These are phyloP conservation scores for Drosophila testacea DNA, from an alignment of 2,888 invertebrate genomes.

Conservation along the genomic window DNA sequence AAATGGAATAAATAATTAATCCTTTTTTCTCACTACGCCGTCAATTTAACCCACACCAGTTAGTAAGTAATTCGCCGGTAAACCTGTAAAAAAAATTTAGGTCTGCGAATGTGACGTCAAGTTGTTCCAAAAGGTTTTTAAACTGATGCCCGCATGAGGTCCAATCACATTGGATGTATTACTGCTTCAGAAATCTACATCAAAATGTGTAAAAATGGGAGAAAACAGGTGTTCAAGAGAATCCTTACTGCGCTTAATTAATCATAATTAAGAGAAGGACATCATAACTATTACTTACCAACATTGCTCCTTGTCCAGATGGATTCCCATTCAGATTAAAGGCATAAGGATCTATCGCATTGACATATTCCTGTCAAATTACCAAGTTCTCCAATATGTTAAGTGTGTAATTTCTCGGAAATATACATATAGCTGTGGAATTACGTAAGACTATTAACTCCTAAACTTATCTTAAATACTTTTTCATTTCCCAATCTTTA, in stretches of 20 bases:
- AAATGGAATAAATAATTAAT: too few relatives aligned
- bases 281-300: too few relatives aligned
- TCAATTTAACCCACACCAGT: too few relatives aligned
- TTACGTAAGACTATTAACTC: not conserved
- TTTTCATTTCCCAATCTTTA: too few relatives aligned
- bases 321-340: constrained; percentile 56
- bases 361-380: constrained; percentile 88
- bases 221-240: too few relatives aligned
- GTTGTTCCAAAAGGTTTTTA: constrained; percentile 90
- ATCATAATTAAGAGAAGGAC: too few relatives aligned
- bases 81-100: constrained; percentile 65
- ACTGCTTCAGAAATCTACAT: too few relatives aligned
- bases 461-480: not conserved
- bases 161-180: constrained; percentile 87
- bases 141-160: constrained; percentile 92
- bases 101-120: constrained; percentile 96
- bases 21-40: too few relatives aligned
- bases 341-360: constrained; percentile 90
- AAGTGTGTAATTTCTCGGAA: constrained; percentile 87
- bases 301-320: too few relatives aligned
- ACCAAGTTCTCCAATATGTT: constrained; percentile 92
- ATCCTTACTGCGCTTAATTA: too few relatives aligned
- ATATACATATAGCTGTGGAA: constrained; percentile 70
- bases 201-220: too few relatives aligned
- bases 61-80: too few relatives aligned